Evolutionary conservation across 1,140 invertebrate species (phyloP), one percentile per base, ranked within the genome.

Genomic region (Hylaeus anthracinus): DNA sequence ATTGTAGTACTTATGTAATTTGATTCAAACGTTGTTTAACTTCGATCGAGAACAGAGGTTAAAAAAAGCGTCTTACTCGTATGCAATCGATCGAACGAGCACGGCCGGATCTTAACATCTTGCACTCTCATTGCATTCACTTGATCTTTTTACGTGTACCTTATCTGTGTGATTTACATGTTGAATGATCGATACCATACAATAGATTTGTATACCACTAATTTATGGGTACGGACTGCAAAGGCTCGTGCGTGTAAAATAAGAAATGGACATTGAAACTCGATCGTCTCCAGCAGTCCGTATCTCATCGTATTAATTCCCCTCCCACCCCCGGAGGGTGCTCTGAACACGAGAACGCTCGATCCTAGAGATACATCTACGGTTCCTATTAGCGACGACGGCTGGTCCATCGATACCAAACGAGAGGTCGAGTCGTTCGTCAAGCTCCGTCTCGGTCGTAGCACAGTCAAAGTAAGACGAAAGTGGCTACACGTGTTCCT

Each of bases 171-270:
- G n/a, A 83, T 80, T 79, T 83, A 79, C 75, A 58, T 72, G 48
- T 86, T 43, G 51, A 79, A 80, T 56, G 51, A 70, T 86, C 53
- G 26, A 85, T 55, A 56, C 60, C 72, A 77, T 71, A 9, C 72
- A 86, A 83, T 60, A 83, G 39, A 79, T 86, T 75, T 67, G 65
- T 78, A 74, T 85, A 86, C 61, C 70, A 72, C 66, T 82, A 80
- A 86, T 72, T 86, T 75, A 67, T 51, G 39, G 80, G 72, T 82
- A 70, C 78, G 84, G 80, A 73, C 72, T 79, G 75, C 72, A 43
- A 75, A 67, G 61, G 15, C 58, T 77, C 63, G 69, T 72, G 79
- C 63, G 56, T 77, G 72, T 84, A 85, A 67, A 12, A 81, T 79
- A 71, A 6, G 60, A 84, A 48, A 79, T 66, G 45, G 56, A 76